Evolutionary conservation across 2,113 vertebrate genomes (phyloP).

Genomic region (Motacilla alba): DNA sequence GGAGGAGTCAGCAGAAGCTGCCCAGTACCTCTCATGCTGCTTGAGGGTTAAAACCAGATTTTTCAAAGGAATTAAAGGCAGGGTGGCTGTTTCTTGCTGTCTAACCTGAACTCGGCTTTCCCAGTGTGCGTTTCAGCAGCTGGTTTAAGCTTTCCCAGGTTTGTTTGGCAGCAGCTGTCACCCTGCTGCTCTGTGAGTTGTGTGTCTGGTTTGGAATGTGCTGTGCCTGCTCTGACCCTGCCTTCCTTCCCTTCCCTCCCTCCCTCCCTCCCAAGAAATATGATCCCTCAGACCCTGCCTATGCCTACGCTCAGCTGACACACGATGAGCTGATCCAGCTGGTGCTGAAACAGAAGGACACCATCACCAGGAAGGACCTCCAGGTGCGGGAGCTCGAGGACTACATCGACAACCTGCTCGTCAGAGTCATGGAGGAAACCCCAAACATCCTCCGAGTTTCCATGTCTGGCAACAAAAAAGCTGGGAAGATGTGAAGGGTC

Average conservation of each 20-base stretch:
- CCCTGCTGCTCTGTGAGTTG: fast-evolving
- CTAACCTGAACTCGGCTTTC: neutral
- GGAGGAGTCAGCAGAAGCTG: neutral
- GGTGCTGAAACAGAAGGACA: conserved; percentile 89
- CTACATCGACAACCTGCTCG: conserved; percentile 95
- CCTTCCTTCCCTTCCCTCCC: neutral
- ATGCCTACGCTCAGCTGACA: conserved; percentile 88
- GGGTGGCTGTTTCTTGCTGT: neutral
- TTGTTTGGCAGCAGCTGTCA: neutral
- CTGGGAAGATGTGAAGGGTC: conserved; percentile 69
- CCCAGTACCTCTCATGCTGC: neutral
- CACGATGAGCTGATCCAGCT: conserved; percentile 93
- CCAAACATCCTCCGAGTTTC: conserved; percentile 82
- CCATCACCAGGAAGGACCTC: conserved; percentile 81
- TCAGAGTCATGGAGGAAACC: conserved; percentile 92
- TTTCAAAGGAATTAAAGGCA: neutral
- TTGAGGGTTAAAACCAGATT: neutral
- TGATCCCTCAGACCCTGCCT: conserved; percentile 71
- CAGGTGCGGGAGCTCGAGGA: conserved; percentile 90
- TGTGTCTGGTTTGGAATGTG: neutral
- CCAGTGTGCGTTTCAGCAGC: neutral
- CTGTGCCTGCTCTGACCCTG: neutral
- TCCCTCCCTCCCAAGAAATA: conserved; percentile 69
- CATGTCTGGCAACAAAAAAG: conserved; percentile 22
- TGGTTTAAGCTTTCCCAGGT: neutral